Conservation (phyloP, 2,113 vertebrate genomes). For the Antechinus flavipes region DNA sequence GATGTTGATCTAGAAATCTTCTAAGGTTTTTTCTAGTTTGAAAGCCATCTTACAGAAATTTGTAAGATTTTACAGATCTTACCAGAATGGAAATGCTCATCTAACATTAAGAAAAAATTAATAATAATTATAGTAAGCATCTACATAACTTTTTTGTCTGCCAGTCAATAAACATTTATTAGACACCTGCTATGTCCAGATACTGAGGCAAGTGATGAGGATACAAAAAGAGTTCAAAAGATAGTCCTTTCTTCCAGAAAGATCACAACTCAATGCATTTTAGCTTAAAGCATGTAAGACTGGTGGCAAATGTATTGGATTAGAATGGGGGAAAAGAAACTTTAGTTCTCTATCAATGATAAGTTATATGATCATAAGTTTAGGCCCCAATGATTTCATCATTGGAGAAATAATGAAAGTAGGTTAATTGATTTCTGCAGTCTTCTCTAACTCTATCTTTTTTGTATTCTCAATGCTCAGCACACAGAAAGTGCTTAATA, state of each 20-base stretch:
- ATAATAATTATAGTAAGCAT: background rate
- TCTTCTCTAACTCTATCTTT: background rate
- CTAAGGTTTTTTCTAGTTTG: background rate
- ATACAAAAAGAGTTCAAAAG: no score
- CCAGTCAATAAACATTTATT: background rate
- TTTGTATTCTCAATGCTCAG: background rate
- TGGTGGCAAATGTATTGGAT: background rate
- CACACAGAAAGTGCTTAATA: background rate
- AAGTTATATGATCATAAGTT: background rate
- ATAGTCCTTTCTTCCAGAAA: background rate
- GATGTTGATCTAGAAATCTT: background rate
- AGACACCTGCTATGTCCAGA: background rate
- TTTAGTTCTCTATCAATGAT: background rate
- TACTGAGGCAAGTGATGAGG: background rate
- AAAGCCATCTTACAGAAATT: no score
- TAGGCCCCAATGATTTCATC: background rate
- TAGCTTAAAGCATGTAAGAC: background rate
- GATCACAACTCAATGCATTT: background rate
- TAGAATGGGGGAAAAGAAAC: background rate
- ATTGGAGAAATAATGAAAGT: background rate
- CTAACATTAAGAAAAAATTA: background rate
- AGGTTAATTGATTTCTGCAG: background rate
- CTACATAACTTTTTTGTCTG: background rate
- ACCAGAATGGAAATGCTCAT: background rate
- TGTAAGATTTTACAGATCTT: no score